Evolutionary conservation across 2,888 invertebrate genomes (phyloP).

Genomic region (Brachylomia viminalis): DNA sequence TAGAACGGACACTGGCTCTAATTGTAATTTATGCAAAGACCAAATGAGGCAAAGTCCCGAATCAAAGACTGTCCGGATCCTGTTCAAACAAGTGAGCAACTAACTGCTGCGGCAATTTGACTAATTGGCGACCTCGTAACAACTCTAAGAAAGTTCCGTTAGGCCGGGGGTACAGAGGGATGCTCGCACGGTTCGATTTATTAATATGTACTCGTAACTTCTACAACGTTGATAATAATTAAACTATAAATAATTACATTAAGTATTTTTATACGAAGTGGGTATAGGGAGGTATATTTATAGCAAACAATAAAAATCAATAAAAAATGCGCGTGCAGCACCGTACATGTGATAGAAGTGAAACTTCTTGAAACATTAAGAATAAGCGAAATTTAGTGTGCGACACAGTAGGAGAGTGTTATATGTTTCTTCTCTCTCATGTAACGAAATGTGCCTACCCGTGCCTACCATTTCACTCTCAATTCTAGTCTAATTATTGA

Average conservation of each 20-base stretch:
- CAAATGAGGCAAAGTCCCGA: conserved; percentile 63
- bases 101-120: conserved; percentile 76
- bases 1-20: conserved; percentile 59
- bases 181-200: not conserved
- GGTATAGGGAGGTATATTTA: not conserved
- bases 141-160: conserved; percentile 73
- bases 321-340: not conserved
- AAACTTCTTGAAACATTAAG: not conserved
- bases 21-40: conserved; percentile 69
- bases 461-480: not conserved
- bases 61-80: conserved; percentile 68
- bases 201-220: not conserved
- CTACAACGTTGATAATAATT: not conserved
- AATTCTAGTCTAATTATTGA: no score
- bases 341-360: not conserved
- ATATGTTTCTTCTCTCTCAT: not conserved
- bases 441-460: not conserved
- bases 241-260: not conserved
- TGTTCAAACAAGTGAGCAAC: conserved; percentile 70
- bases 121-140: conserved; percentile 78
- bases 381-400: not conserved
- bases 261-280: not conserved
- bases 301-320: no score
- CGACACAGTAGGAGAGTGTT: not conserved
- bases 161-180: conserved; percentile 55